Base-by-base conservation (phyloP, 2,113 vertebrate genomes). In the Lates calcarifer region DNA sequence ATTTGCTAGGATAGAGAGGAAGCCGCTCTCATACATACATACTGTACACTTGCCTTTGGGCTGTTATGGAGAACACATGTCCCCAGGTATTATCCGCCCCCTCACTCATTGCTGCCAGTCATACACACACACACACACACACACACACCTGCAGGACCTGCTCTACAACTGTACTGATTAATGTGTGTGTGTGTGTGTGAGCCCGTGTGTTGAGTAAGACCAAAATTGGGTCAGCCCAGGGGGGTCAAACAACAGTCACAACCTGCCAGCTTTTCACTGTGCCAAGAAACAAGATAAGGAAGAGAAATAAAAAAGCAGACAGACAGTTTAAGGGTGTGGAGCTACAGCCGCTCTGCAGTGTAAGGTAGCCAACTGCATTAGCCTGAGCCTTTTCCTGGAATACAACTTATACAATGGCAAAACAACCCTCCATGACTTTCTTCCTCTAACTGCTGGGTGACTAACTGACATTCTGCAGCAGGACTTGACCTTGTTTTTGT, bases 371-470 rank as follows among this genome's bases (percentile, higher is more conserved):
- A 45, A 79, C n/a, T 45, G 37, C 77, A 77, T 82, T 64, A 47
- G 71, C 35, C 22, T 2, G 53, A 64, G 74, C 66, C 62, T 69
- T 83, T 88, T 89, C 81, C 81, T 88, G 85, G 72, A 87, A 87
- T 76, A 78, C 73, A 76, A 14, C 66, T 69, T 79, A 41, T 84
- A 76, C 71, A 86, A 74, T 71, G 51, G 39, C 71, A 83, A 81
- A 83, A 81, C 89, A 83, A 81, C 89, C 83, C 85, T 90, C 73
- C 77, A 57, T 74, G 82, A 60, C 85, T 77, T 87, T 92, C 89
- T 85, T 87, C 41, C 22, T 0, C 22, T 0, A 49, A 43, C 22
- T 33, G 57, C 51, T 64, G 4, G 0, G 41, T 20, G 17, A 53
- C 64, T 65, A 33, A 56, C 63, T 51, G 14, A 51, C 37, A 22